phyloP scores from a whole-genome alignment of 2,113 vertebrate genomes.

The Polyodon spathula region DNA sequence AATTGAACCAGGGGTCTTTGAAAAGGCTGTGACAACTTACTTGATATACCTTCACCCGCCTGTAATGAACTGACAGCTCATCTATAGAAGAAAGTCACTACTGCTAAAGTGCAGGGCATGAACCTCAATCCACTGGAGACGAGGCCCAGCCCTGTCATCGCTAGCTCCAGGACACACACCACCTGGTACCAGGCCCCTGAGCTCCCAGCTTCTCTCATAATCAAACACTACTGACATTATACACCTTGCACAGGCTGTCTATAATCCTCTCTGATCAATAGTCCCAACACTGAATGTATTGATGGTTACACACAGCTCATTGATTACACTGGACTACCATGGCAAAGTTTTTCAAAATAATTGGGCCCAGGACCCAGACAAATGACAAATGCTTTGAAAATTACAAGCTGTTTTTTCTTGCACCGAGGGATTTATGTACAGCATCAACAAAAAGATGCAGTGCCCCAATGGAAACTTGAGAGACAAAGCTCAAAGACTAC shows the following conservation, averaged over 20 bases:
- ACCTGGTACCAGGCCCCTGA: conserved; percentile 70
- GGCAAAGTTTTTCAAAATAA: conserved; percentile 76
- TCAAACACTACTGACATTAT: conserved; percentile 77
- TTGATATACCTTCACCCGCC: background rate
- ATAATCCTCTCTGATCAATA: conserved; percentile 79
- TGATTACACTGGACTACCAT: conserved; percentile 74
- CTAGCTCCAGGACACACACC: conserved; percentile 72
- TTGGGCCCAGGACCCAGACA: conserved; percentile 62
- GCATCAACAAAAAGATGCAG: too few species aligned
- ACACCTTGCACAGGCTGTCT: conserved; percentile 71
- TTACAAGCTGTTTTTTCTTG: conserved; percentile 29
- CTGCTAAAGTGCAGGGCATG: conserved; percentile 57
- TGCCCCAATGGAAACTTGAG: too few species aligned
- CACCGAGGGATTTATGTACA: too few species aligned
- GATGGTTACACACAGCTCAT: conserved; percentile 71
- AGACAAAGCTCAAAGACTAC: too few species aligned
- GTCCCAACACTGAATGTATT: conserved; percentile 66
- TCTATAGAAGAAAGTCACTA: conserved; percentile 46
- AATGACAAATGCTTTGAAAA: conserved; percentile 51
- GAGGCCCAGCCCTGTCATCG: conserved; percentile 64
- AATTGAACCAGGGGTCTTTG: conserved; percentile 39
- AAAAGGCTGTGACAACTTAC: conserved; percentile 10
- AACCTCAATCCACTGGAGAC: conserved; percentile 51
- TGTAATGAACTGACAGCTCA: conserved; percentile 53
- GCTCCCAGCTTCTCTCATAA: conserved; percentile 57